Evolutionary conservation across 53 echinoderm and acorn worm species (phyloP).

Genomic region (Mesocentrotus franciscanus): DNA sequence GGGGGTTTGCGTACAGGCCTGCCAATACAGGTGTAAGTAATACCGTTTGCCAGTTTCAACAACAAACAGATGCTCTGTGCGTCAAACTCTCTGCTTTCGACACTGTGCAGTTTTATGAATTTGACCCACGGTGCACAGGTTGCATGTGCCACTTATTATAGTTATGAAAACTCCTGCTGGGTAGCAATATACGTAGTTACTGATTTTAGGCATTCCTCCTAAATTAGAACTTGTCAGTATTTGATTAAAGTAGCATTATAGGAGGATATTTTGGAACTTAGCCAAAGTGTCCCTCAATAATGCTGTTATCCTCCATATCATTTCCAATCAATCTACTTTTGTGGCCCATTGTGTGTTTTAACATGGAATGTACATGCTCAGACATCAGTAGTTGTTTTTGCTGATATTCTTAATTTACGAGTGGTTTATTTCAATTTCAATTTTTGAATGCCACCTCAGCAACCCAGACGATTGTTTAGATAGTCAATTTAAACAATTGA

Average conservation of each 20-base stretch:
- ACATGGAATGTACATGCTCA: too few species aligned
- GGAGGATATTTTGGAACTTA: not conserved
- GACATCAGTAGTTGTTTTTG: too few species aligned
- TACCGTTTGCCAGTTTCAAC: conserved; percentile 27
- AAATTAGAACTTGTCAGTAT: not conserved
- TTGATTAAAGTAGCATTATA: not conserved
- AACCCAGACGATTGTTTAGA: too few species aligned
- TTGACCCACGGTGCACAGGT: not conserved
- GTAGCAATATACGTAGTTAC: not conserved
- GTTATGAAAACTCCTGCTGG: not conserved
- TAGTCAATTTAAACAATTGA: too few species aligned
- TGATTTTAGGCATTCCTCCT: not conserved
- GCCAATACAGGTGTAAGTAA: conserved; percentile 36
- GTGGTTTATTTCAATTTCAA: too few species aligned
- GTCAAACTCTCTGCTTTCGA: conserved; percentile 4
- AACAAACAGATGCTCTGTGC: conserved; percentile 31
- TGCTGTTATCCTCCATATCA: not conserved
- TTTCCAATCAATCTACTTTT: not conserved
- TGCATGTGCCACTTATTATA: not conserved
- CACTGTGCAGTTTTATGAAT: not conserved
- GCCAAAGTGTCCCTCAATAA: not conserved
- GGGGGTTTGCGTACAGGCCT: not conserved
- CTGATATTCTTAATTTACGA: too few species aligned
- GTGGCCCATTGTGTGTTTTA: too few species aligned
- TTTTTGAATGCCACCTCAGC: too few species aligned